These are phyloP conservation scores for Cardiocondyla obscurior DNA, from an alignment of 1,140 invertebrate genomes.

Conservation along the genomic window DNA sequence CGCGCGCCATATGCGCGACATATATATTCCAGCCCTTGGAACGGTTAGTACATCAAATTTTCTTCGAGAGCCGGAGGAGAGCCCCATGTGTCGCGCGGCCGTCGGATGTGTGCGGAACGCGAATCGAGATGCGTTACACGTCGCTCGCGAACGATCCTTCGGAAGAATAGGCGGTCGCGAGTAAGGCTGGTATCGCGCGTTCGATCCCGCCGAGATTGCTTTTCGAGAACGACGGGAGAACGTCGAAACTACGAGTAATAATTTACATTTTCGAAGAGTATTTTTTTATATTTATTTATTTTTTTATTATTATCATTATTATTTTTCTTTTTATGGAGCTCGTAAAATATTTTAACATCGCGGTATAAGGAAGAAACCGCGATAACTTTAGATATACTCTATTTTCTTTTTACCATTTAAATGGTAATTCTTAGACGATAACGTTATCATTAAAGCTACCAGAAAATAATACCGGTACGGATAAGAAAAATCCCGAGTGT, in stretches of 20 bases:
- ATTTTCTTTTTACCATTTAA: neutral
- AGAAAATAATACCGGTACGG: neutral
- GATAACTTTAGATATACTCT: neutral
- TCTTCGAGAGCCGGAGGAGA: slow-evolving; percentile 49
- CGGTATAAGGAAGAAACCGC: neutral
- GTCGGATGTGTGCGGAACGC: slow-evolving; percentile 32
- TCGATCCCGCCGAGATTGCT: slow-evolving; percentile 44
- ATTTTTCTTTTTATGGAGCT: neutral
- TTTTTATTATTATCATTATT: no score
- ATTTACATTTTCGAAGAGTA: slow-evolving; percentile 42
- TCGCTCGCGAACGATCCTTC: slow-evolving; percentile 40
- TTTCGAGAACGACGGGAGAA: neutral
- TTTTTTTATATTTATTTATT: neutral
- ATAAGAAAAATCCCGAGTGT: neutral
- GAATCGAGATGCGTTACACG: slow-evolving; percentile 54
- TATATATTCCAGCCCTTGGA: slow-evolving; percentile 52
- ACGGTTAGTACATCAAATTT: slow-evolving; percentile 64
- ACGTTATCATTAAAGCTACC: no score
- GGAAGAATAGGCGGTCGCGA: slow-evolving; percentile 36
- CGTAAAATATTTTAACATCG: neutral
- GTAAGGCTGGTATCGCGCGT: neutral
- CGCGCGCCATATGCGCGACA: slow-evolving; percentile 60
- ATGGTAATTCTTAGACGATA: neutral
- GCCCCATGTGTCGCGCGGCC: slow-evolving; percentile 60
- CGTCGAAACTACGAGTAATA: neutral